Conservation (phyloP, 2,113 vertebrate species). For the Tragelaphus scriptus region DNA sequence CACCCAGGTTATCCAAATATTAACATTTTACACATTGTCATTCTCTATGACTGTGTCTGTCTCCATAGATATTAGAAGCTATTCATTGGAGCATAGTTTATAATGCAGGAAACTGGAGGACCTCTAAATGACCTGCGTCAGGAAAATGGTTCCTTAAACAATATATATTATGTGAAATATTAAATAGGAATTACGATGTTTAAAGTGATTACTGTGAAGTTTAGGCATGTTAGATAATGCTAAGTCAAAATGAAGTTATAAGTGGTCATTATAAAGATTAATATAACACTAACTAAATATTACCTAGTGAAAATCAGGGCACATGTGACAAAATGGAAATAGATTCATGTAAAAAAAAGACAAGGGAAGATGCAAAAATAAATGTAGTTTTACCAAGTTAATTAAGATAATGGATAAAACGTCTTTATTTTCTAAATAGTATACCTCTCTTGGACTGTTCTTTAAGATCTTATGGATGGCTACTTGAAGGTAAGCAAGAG, state of each 20-base stretch:
- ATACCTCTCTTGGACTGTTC: neutral
- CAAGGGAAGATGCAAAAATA: neutral
- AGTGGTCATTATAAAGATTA: constrained; percentile 2
- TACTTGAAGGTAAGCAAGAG: neutral
- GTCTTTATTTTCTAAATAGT: constrained; percentile 10
- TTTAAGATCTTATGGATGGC: neutral
- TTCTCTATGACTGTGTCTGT: neutral
- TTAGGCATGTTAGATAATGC: neutral
- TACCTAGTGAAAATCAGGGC: neutral
- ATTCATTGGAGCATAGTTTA: neutral
- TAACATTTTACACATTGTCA: neutral
- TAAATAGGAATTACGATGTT: neutral
- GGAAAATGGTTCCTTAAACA: neutral
- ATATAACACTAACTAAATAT: neutral
- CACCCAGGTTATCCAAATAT: neutral
- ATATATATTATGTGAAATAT: neutral
- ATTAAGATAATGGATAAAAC: neutral
- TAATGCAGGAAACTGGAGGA: neutral
- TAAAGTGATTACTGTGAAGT: neutral
- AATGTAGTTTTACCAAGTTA: neutral
- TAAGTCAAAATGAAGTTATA: neutral
- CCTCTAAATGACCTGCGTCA: neutral
- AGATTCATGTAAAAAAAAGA: neutral
- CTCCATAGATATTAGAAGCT: neutral
- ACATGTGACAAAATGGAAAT: neutral